Evolutionary conservation across 2,888 invertebrate genomes (phyloP).

Genomic region (Limnephilus rhombicus): DNA sequence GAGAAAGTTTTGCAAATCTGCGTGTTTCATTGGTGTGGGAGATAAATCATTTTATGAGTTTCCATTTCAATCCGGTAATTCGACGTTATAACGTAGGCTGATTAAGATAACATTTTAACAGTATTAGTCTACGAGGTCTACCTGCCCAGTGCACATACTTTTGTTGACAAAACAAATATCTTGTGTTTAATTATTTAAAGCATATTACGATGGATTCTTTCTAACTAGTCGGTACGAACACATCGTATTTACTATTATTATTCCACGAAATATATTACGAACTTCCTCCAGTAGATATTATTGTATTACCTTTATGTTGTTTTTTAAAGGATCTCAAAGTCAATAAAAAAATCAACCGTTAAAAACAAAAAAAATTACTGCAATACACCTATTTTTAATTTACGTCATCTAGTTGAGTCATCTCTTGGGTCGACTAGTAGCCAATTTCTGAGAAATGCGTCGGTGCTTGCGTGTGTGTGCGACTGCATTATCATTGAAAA

Average conservation of each 20-base stretch:
- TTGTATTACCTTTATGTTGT: not conserved
- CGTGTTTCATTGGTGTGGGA: not conserved
- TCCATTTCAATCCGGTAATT: not conserved
- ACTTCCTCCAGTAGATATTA: not conserved
- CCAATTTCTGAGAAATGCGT: no score
- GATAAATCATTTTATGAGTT: not conserved
- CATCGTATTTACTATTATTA: not conserved
- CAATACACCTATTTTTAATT: no score
- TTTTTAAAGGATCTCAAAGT: not conserved
- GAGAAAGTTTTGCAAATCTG: not conserved
- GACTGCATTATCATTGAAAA: no score
- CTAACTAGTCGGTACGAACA: not conserved
- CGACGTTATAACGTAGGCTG: not conserved
- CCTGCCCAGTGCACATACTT: not conserved
- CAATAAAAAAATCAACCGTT: no score
- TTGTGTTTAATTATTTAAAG: not conserved
- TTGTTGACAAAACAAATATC: not conserved
- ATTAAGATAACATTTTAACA: not conserved
- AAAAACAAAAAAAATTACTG: no score
- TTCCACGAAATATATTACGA: not conserved
- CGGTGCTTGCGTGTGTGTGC: no score
- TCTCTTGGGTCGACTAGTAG: no score
- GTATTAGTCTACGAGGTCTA: not conserved
- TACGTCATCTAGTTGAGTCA: no score
- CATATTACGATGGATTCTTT: not conserved